These are phyloP conservation scores for Lordiphosa fenestrarum DNA, from an alignment of 2,888 invertebrate genomes.

Conservation along the genomic window DNA sequence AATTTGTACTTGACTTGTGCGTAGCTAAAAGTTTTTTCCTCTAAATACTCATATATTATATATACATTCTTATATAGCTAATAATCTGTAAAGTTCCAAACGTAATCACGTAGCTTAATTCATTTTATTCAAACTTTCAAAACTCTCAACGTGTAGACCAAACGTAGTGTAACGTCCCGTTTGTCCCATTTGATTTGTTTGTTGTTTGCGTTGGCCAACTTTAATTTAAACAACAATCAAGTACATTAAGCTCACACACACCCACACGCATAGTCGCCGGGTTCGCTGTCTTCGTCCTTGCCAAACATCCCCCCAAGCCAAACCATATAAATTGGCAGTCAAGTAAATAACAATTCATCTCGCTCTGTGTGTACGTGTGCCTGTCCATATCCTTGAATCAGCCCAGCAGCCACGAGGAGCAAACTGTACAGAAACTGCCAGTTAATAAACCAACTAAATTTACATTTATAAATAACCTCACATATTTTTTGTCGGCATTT, in stretches of 20 bases:
- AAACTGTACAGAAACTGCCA: constrained; percentile 15
- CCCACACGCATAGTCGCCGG: constrained; percentile 5
- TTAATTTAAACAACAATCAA: constrained; percentile 31
- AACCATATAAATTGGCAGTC: constrained; percentile 32
- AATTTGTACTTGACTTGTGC: constrained; percentile 58
- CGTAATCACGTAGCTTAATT: constrained; percentile 64
- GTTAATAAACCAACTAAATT: constrained; percentile 22
- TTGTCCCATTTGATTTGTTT: constrained; percentile 44
- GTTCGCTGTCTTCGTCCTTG: constrained; percentile 23
- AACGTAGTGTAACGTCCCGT: constrained; percentile 61
- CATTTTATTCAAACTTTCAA: constrained; percentile 53
- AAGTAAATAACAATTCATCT: constrained; percentile 29
- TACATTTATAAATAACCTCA: constrained; percentile 56
- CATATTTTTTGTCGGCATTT: constrained; percentile 50
- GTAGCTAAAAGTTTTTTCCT: constrained; percentile 59
- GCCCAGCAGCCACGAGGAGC: constrained; percentile 24
- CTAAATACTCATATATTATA: constrained; percentile 37
- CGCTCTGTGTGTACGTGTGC: constrained; percentile 29
- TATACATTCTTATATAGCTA: constrained; percentile 24
- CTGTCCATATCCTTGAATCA: constrained; percentile 25
- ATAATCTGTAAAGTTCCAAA: constrained; percentile 45
- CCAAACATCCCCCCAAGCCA: constrained; percentile 8
- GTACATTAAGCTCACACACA: constrained; percentile 19
- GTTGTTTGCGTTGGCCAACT: constrained; percentile 25
- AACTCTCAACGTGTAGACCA: constrained; percentile 65